Evolutionary conservation across 2,888 invertebrate genomes (phyloP), one percentile per base, ranked within the genome.

Genomic region (Chalcosyrphus nemorum): DNA sequence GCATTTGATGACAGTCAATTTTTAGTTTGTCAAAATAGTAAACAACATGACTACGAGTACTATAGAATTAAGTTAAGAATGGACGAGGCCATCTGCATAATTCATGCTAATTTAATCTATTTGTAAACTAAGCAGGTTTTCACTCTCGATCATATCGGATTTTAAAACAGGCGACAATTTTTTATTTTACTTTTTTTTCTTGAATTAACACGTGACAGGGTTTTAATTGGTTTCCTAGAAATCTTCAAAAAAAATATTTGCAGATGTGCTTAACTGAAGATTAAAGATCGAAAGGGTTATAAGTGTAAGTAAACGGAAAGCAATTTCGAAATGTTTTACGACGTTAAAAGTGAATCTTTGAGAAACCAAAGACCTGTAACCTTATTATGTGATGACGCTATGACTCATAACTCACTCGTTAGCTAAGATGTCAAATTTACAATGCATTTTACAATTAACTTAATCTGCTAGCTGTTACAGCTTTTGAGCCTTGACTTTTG

Each of bases 21-120:
- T 9, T 19, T 19, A 45, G 11, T 45, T 7, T 13, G 17, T 43
- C 35, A 35, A 43, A 17, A 43, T 43, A 17, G 19, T 45, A 45
- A 45, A 19, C 45, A 45, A 45, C 9, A 19, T 19, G 45, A 45
- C 9, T 43, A 32, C 32, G 35, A 3, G 11, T 35, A 19, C 45
- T 45, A 19, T 17, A 19, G 45, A 19, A 45, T 45, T 45, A 45
- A 19, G 19, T 45, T 19, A 45, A 45, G 45, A 19, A 17, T 4
- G 45, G 9, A 19, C 19, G n/a, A 43, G 24, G 17, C 1, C 52
- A 15, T 27, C 7, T 52, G 52, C 38, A 50, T 52, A 13, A 66
- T 54, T 43, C 43, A 66, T 66, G 66, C 4, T 66, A 66, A 41
- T 66, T 66, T 54, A 66, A 29, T 66, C 52, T 19, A 17, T 43